Base-by-base conservation (phyloP, 2,888 invertebrate species). In the Halictus quadricinctus region DNA sequence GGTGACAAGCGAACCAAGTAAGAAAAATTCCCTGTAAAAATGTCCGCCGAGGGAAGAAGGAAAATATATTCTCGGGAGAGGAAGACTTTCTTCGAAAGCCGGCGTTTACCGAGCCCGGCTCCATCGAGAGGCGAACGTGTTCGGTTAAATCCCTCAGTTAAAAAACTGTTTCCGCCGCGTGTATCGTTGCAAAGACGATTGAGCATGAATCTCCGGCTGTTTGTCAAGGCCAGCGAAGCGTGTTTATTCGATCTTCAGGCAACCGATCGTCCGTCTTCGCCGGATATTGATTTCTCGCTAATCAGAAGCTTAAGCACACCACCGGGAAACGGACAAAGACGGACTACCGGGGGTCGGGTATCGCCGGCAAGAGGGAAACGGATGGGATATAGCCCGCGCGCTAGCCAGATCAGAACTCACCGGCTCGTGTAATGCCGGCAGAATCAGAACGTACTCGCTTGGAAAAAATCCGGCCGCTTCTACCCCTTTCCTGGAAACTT, bases 361-460 rank as follows among this genome's bases (percentile, higher is more conserved):
- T 50, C 36, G 15, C 18, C 43, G 43, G 54, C 43, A 73, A 83
- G 66, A 76, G 54, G 80, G 83, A 80, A 75, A 83, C 60, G 72
- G 21, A 43, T n/a, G 75, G 72, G 74, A 74, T 69, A 76, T 76
- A 72, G 50, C 81, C 84, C 70, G 50, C 80, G 83, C 70, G 66
- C 84, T 83, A 82, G 86, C 72, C 76, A 85, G 88, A 90, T 89
- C 84, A 80, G 85, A 79, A 90, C 87, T 79, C 91, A 92, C 83
- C 88, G 88, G 87, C 72, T 89, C 92, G 90, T 89, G 88, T 91
- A 91, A 92, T 91, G 91, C 88, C 73, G 76, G 50, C 73, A 87
- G 89, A 91, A 91, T 92, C 90, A 87, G 89, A 85, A 87, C 70
- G 88, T 86, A 90, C 85, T 90, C 92, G 86, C 79, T 89, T 74